These are phyloP conservation scores for Lycaon pictus DNA, from an alignment of 2,113 vertebrate genomes.

Conservation along the genomic window DNA sequence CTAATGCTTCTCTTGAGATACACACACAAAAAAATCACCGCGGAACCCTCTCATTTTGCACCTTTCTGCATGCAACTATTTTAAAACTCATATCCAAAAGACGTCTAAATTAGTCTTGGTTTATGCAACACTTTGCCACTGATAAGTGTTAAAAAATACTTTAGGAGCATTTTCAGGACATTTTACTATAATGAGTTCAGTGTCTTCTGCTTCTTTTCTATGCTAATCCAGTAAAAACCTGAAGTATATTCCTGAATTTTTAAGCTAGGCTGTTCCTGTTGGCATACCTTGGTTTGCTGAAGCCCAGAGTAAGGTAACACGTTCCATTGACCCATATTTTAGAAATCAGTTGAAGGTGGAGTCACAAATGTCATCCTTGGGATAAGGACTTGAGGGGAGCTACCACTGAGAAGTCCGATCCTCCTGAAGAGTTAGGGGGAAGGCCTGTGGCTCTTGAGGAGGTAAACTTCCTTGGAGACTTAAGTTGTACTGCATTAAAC, in stretches of 20 bases:
- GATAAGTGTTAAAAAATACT: slow-evolving; percentile 70
- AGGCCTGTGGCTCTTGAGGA: neutral
- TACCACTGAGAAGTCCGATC: neutral
- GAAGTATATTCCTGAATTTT: slow-evolving; percentile 31
- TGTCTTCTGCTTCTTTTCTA: slow-evolving; percentile 28
- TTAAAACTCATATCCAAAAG: slow-evolving; percentile 31
- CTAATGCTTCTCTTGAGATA: slow-evolving; percentile 61
- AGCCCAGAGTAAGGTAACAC: slow-evolving; percentile 28
- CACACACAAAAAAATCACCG: slow-evolving; percentile 2
- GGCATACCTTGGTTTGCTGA: slow-evolving; percentile 12
- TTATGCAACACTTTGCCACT: slow-evolving; percentile 24
- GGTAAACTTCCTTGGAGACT: neutral
- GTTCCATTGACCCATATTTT: slow-evolving; percentile 57
- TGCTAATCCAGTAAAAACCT: neutral
- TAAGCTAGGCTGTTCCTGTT: neutral
- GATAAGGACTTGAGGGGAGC: slow-evolving; percentile 31
- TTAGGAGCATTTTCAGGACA: slow-evolving; percentile 64
- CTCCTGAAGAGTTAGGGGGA: slow-evolving; percentile 6
- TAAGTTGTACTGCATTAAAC: slow-evolving; percentile 37
- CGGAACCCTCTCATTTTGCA: slow-evolving; percentile 38
- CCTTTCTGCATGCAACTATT: slow-evolving; percentile 51
- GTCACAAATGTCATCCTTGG: slow-evolving; percentile 37
- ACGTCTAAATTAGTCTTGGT: slow-evolving; percentile 48
- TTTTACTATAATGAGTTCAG: slow-evolving; percentile 44
- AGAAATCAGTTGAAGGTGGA: slow-evolving; percentile 50